Conservation (phyloP, 2,797 vertebrate species). For the Rhabdophis nuchalis region DNA sequence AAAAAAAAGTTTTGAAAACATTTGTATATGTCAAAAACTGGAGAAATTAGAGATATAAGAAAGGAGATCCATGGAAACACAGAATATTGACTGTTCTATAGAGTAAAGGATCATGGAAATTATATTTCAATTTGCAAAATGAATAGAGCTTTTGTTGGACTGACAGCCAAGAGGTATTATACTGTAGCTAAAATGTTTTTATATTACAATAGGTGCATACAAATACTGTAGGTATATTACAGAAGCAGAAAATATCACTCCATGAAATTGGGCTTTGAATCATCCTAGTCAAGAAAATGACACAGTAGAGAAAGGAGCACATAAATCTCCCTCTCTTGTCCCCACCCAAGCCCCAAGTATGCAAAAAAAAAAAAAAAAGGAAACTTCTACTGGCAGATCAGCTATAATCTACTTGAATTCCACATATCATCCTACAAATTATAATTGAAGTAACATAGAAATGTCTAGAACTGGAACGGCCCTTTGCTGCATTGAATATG, state of each 20-base stretch:
- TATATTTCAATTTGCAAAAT: slow-evolving; percentile 8
- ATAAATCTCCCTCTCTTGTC: background rate
- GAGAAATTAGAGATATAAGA: background rate
- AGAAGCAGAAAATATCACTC: background rate
- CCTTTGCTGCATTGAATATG: background rate
- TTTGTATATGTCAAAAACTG: background rate
- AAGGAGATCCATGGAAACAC: background rate
- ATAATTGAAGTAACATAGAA: background rate
- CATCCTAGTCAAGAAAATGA: slow-evolving; percentile 1
- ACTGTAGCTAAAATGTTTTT: background rate
- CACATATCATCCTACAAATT: background rate
- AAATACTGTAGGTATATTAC: background rate
- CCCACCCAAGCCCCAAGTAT: background rate
- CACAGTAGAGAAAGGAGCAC: background rate
- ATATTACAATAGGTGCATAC: background rate
- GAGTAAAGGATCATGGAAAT: slow-evolving; percentile 12
- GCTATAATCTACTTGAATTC: background rate
- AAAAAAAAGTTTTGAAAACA: background rate
- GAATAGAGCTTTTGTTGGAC: background rate
- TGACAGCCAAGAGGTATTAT: background rate
- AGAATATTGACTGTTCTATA: background rate
- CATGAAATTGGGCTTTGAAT: background rate
- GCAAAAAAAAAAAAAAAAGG: background rate
- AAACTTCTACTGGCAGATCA: background rate
- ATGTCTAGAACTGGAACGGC: background rate